Evolutionary conservation across 2,888 invertebrate species (phyloP), one percentile per base, ranked within the genome.

Genomic region (Melitaea athalia): DNA sequence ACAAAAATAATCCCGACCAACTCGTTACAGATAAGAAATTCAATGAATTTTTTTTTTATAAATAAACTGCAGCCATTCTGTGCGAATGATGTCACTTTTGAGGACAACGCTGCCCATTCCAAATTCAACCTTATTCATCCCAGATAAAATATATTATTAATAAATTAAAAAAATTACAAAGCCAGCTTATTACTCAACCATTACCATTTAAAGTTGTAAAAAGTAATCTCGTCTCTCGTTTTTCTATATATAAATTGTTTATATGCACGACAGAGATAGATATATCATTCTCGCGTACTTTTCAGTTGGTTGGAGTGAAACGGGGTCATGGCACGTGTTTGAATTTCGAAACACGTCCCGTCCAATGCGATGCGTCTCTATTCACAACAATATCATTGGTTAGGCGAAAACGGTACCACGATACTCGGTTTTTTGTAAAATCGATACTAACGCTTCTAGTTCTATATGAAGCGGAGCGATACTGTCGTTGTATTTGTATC

Each of bases 291-390:
- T 81, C 78, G 78, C 77, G 76, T 76, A 77, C 79, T 76, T 75
- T 72, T 75, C 74, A 80, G 76, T 77, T 76, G 76, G 78, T 77
- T 72, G 81, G 81, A 80, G 82, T 79, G 86, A 72, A 76, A 75
- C 73, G 89, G 88, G 92, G 91, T 92, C 91, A 92, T 85, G 84
- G 89, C 89, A 89, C 91, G 89, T 87, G 89, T 91, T 91, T 91
- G 87, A 91, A 91, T 91, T 91, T 90, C 88, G 89, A 91, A 90
- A 88, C 86, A 85, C 85, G 87, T 87, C 79, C 84, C 83, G 81
- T 88, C 92, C 92, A 92, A 92, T 92, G 83, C 89, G 84, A 83
- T 81, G 86, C 87, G 84, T 81, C 83, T 83, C 82, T 82, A 80
- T 79, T 80, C 82, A 82, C 78, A 79, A 79, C 77, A 78, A 78